Conservation (phyloP, 2,113 vertebrate genomes). For the Regulus satrapa region DNA sequence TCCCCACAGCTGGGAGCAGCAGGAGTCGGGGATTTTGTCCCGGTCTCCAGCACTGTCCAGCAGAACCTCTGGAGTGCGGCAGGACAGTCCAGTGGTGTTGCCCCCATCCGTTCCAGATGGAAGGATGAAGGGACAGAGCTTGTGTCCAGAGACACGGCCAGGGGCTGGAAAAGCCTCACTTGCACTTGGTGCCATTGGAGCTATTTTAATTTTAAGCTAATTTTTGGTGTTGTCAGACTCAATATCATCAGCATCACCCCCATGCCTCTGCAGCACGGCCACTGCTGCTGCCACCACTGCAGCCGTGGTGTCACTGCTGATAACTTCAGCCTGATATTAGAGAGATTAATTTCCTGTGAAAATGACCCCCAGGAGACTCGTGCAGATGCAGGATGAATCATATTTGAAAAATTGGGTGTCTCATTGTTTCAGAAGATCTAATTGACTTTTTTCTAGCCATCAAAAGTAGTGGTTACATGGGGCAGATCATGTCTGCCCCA, state of each 20-base stretch:
- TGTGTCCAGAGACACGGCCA: neutral
- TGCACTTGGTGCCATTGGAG: neutral
- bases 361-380: conserved; percentile 28
- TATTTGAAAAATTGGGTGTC: conserved; percentile 15
- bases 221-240: conserved; percentile 46
- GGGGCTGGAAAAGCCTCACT: neutral
- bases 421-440: conserved; percentile 51
- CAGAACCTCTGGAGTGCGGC: neutral
- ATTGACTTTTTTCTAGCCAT: conserved; percentile 24
- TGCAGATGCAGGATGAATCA: conserved; percentile 25
- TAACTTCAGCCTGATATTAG: conserved; percentile 13
- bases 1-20: neutral
- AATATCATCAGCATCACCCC: neutral
- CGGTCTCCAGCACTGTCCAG: fast-evolving
- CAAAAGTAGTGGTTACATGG: neutral
- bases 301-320: conserved; percentile 25
- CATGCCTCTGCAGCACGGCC: neutral
- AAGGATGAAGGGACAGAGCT: neutral
- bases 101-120: fast-evolving
- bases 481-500: neutral
- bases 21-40: fast-evolving
- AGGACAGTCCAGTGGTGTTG: fast-evolving
- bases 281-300: neutral
- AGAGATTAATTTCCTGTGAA: conserved; percentile 49
- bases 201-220: conserved; percentile 25